Conservation (phyloP, 2,113 vertebrate species). For the Myrmecophaga tridactyla region DNA sequence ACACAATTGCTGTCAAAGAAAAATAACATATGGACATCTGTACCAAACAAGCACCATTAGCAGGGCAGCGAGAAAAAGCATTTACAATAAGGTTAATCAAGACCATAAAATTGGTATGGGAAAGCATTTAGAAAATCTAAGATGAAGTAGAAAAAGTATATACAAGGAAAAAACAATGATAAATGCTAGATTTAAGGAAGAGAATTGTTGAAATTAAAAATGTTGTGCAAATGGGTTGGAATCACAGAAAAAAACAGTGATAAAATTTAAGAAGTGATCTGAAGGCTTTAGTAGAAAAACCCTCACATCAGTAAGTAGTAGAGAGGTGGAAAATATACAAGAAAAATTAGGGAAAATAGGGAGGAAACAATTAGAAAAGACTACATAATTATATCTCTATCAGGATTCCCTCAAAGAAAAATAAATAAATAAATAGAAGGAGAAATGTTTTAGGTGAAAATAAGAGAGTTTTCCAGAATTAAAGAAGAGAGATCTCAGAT, state of each 20-base stretch:
- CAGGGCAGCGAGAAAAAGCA: not conserved
- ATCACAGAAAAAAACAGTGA: not conserved
- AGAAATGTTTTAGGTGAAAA: not conserved
- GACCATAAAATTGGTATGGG: not conserved
- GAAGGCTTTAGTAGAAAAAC: not conserved
- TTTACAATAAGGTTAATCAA: not conserved
- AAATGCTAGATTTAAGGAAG: not conserved
- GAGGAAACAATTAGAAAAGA: not conserved
- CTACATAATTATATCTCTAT: not conserved
- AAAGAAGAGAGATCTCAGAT: not conserved
- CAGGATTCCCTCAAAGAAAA: not conserved
- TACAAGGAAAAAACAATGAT: not conserved
- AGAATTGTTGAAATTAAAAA: not conserved
- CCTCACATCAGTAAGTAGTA: not conserved
- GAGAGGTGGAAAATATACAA: not conserved
- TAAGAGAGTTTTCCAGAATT: not conserved
- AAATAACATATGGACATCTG: not conserved
- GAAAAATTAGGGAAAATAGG: not conserved
- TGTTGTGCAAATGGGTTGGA: not conserved
- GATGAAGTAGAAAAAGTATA: not conserved
- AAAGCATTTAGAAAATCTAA: not conserved
- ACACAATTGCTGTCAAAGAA: not conserved
- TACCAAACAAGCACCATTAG: not conserved
- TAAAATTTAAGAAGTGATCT: not conserved
- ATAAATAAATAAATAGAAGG: not conserved